Base-by-base conservation (phyloP, 2,888 invertebrate species). In the Miltochrista miniata region DNA sequence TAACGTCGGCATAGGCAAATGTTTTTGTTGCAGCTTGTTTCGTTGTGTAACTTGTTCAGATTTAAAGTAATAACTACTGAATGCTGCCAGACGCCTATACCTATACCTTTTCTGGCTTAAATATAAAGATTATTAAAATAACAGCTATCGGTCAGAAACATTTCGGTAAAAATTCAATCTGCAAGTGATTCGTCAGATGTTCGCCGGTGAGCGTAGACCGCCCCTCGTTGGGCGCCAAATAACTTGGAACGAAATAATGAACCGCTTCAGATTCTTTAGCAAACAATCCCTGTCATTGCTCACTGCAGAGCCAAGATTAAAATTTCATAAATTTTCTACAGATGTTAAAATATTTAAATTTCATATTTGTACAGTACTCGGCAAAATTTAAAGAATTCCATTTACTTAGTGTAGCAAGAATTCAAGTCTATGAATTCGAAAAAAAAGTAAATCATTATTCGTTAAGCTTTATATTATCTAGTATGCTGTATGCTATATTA, bases 1-100 rank as follows among this genome's bases (percentile, higher is more conserved):
- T 90, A 89, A 88, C 89, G 79, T 83, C 75, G 87, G 85, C 89
- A 87, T 89, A 87, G 87, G 85, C 90, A 85, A 89, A 90, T 90
- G 89, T 90, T 90, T 90, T 90, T 88, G 90, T 88, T 89, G 86
- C 87, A 84, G 84, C 85, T 86, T 88, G 87, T 89, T 90, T 87
- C 81, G 82, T 73, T 71, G 72, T 76, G 64, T 79, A 79, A 82
- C 80, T 81, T 81, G 74, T 76, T 76, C 75, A 79, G 83, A 85
- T 87, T 87, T 81, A 60, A 77, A 80, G 79, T 81, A 79, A 81
- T 80, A 77, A 74, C 77, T 79, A 70, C 72, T 74, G 63, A 61
- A 56, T 57, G 40, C 38, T 68, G 71, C 68, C 66, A 73, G 72
- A 60, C 56, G 48, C 55, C 61, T 58, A 50, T 47, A 45, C 55